Percentiles rank a stretch among this genome's conserved stretches.
These are phyloP conservation scores for Heteromormyrus szaboi DNA, from an alignment of 2,797 vertebrate species.

Conservation along the genomic window DNA sequence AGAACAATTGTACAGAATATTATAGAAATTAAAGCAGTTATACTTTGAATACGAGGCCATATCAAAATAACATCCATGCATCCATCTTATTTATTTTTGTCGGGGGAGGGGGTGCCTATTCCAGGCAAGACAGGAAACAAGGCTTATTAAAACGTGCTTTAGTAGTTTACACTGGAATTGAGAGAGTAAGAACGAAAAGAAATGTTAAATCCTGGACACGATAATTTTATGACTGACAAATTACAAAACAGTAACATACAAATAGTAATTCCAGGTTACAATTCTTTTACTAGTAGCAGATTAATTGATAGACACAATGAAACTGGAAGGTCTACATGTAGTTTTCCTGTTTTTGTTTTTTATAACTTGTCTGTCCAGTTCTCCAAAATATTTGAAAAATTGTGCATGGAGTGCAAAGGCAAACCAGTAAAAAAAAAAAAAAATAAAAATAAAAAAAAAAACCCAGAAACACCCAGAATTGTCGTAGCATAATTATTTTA, in stretches of 20 bases:
- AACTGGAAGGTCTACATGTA: not conserved
- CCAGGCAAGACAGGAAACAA: not conserved
- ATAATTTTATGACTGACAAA: not conserved
- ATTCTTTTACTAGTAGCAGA: not conserved
- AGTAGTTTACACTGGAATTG: not conserved
- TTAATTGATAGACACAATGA: not conserved
- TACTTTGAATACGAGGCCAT: not conserved
- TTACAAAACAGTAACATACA: not conserved
- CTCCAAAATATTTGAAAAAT: not conserved
- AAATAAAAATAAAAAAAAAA: not conserved
- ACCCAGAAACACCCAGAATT: not conserved
- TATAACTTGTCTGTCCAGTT: not conserved
- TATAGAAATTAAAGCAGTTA: not conserved
- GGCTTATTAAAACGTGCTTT: not conserved
- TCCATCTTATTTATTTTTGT: not conserved
- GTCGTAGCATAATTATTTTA: not conserved
- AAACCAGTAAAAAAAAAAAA: not conserved
- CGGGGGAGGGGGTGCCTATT: not conserved
- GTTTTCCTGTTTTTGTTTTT: not conserved
- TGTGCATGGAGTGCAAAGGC: not conserved
- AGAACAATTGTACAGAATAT: not conserved
- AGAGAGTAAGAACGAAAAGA: not conserved
- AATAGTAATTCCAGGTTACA: not conserved
- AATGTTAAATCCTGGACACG: not conserved
- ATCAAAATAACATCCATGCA: constrained; percentile 3